phyloP scores from a whole-genome alignment of 2,888 invertebrate species.

The Acholoe squamosa region DNA sequence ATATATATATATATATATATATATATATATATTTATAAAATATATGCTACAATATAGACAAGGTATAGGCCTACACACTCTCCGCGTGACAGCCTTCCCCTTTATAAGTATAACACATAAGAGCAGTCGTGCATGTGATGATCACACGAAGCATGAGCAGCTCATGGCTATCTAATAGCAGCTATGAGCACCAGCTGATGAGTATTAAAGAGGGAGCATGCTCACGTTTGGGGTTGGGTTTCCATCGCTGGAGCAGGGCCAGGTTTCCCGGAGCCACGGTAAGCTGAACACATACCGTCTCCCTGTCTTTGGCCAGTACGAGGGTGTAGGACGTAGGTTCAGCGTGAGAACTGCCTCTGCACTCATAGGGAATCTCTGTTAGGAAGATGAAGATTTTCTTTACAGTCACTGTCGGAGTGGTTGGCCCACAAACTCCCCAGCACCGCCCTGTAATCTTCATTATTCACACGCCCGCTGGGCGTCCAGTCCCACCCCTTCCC shows the following conservation, averaged over 20 bases:
- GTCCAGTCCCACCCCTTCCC: background rate
- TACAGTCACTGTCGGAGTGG: background rate
- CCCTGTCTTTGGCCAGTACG: conserved; percentile 28
- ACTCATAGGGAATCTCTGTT: conserved; percentile 37
- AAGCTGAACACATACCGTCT: conserved; percentile 36
- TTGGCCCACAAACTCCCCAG: background rate
- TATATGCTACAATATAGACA: background rate
- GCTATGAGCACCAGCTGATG: background rate
- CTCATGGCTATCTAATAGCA: background rate
- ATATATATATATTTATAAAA: background rate
- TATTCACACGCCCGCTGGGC: background rate
- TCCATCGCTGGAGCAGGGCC: conserved; percentile 52
- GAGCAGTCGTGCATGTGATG: background rate
- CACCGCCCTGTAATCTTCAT: conserved; percentile 36
- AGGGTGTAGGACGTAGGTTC: conserved; percentile 15
- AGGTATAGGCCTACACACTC: background rate
- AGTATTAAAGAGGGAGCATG: background rate
- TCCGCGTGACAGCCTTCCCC: background rate
- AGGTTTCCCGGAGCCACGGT: conserved; percentile 45
- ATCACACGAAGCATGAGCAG: background rate
- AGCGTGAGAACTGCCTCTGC: background rate
- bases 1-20: background rate
- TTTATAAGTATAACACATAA: background rate
- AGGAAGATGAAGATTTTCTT: background rate
- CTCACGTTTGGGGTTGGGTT: conserved; percentile 48